Evolutionary conservation across 2,888 invertebrate genomes (phyloP).

Genomic region (Nomada flava): DNA sequence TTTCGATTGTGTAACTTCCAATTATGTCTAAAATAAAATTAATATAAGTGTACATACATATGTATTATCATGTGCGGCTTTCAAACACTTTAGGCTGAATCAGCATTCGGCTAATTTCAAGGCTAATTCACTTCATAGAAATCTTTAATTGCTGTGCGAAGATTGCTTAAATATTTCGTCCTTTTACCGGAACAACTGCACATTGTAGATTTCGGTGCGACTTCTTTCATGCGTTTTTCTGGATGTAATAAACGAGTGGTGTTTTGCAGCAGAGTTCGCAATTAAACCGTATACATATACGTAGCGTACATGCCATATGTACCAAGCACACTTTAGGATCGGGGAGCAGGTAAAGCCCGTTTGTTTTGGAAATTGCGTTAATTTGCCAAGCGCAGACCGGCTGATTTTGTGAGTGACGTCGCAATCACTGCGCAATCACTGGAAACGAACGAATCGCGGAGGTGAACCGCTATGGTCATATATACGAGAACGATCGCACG

Average conservation of each 20-base stretch:
- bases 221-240: conserved; percentile 65
- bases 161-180: conserved; percentile 22
- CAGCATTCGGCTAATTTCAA: background rate
- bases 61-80: background rate
- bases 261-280: conserved; percentile 71
- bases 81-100: background rate
- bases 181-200: conserved; percentile 41
- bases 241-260: conserved; percentile 76
- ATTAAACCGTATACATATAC: conserved; percentile 72
- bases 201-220: conserved; percentile 48
- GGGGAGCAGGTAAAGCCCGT: conserved; percentile 74
- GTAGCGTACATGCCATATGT: conserved; percentile 43
- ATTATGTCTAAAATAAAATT: too few relatives aligned
- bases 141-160: conserved; percentile 16
- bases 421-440: conserved; percentile 81
- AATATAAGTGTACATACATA: background rate
- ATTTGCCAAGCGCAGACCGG: conserved; percentile 80
- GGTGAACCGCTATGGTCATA: conserved; percentile 55
- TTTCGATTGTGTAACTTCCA: too few relatives aligned
- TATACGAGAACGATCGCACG: conserved; percentile 32
- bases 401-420: conserved; percentile 82
- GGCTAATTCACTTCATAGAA: too few relatives aligned
- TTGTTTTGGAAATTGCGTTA: conserved; percentile 83
- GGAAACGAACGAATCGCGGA: conserved; percentile 75
- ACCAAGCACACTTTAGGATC: conserved; percentile 59